phyloP scores from a whole-genome alignment of 2,797 vertebrate genomes.

The Vespertilio murinus region DNA sequence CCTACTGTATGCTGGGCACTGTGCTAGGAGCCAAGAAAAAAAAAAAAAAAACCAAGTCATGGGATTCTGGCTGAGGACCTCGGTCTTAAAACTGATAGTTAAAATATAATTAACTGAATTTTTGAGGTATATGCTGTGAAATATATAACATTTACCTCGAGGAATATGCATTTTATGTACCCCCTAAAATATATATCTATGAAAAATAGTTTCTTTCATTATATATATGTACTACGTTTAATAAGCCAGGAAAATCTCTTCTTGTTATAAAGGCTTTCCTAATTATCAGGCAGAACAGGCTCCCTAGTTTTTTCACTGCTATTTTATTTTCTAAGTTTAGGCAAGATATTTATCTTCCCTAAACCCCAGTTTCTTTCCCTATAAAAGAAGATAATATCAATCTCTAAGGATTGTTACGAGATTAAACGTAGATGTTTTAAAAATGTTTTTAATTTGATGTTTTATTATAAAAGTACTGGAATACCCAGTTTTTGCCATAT shows the following conservation, averaged over 20 bases:
- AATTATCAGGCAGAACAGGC: background rate
- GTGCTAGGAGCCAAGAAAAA: background rate
- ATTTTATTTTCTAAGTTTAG: slow-evolving; percentile 41
- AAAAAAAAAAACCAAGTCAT: background rate
- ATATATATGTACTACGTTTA: background rate
- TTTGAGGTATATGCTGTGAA: background rate
- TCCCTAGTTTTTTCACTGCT: background rate
- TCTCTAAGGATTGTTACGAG: background rate
- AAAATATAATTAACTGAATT: slow-evolving; percentile 37
- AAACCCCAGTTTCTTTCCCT: background rate
- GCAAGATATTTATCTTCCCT: background rate
- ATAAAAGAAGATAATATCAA: slow-evolving; percentile 1
- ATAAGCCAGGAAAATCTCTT: background rate
- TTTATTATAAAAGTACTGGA: slow-evolving; percentile 4
- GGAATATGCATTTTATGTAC: background rate
- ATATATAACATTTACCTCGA: background rate
- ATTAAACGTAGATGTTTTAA: slow-evolving; percentile 3
- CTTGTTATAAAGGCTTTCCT: background rate
- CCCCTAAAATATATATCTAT: background rate
- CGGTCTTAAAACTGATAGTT: background rate
- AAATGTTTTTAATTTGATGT: background rate
- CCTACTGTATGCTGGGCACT: background rate
- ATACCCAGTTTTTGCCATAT: slow-evolving; percentile 15
- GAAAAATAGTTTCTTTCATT: background rate
- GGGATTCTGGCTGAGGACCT: slow-evolving; percentile 29